Conservation (phyloP, 2,888 invertebrate genomes). For the Omphaloscelis lunosa region DNA sequence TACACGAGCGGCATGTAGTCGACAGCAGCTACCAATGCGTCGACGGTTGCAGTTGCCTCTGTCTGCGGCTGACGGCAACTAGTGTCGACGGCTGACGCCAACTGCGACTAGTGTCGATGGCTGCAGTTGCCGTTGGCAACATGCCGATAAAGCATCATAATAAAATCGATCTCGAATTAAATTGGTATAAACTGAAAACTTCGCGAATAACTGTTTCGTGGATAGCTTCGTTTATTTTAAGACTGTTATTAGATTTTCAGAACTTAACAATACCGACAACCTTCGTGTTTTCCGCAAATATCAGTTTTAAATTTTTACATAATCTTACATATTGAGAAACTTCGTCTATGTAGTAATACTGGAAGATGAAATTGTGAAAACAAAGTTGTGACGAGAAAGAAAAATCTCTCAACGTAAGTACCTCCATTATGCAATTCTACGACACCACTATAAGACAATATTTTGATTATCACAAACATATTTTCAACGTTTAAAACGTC, state of each 20-base stretch:
- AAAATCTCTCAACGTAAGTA: not conserved
- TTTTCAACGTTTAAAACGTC: not conserved
- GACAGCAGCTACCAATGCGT: no score
- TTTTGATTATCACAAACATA: not conserved
- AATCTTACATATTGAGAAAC: conserved; percentile 22
- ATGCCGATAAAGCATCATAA: no score
- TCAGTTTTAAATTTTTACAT: conserved; percentile 9
- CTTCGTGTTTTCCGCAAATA: conserved; percentile 24
- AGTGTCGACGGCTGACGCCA: no score
- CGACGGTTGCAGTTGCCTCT: no score
- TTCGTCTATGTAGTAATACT: conserved; percentile 2
- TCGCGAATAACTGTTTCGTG: not conserved
- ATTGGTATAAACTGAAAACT: not conserved
- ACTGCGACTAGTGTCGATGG: no score
- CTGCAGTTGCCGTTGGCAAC: no score
- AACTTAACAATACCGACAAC: conserved; percentile 7
- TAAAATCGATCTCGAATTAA: no score
- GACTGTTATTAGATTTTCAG: conserved; percentile 10
- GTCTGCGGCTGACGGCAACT: no score
- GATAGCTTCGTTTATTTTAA: not conserved
- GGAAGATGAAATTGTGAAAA: conserved; percentile 1
- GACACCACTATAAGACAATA: not conserved
- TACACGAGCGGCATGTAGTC: no score
- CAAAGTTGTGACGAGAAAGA: not conserved
- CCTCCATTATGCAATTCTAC: not conserved